A percentile compares a stretch with the other conserved stretches of the same genome.
These are phyloP conservation scores for Dendrophyllia cribrosa DNA, from an alignment of 64 coral and sea anemone genomes.

Conservation along the genomic window DNA sequence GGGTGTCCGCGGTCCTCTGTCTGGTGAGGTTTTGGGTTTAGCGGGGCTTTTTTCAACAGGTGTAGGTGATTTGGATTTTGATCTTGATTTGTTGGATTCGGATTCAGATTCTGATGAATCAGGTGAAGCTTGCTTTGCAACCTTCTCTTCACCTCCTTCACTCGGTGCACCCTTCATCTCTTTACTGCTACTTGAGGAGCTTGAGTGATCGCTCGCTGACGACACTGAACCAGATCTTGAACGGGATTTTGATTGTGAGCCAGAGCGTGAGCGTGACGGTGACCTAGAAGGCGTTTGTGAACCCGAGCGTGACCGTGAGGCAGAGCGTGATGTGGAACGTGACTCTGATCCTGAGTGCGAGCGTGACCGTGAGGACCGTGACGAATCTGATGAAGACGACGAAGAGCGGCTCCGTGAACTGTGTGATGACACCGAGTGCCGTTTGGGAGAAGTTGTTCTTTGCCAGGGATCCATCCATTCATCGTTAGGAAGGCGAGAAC, in stretches of 20 bases:
- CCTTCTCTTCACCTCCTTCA: slow-evolving; percentile 36
- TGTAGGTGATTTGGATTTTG: slow-evolving; percentile 17
- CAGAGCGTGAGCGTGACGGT: slow-evolving; percentile 70
- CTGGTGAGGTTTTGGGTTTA: slow-evolving; percentile 23
- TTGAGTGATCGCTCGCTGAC: slow-evolving; percentile 81
- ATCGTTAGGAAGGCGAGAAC: slow-evolving; percentile 81
- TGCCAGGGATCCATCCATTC: slow-evolving; percentile 92
- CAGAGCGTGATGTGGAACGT: slow-evolving; percentile 68
- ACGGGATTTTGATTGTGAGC: slow-evolving; percentile 63
- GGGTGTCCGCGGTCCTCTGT: slow-evolving; percentile 64
- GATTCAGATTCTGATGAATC: slow-evolving; percentile 63
- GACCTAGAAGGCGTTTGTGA: slow-evolving; percentile 67
- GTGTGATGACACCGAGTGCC: slow-evolving; percentile 70
- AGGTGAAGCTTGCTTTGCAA: slow-evolving; percentile 17
- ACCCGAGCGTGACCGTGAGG: slow-evolving; percentile 67
- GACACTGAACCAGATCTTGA: slow-evolving; percentile 75
- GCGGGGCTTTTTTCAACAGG: background rate
- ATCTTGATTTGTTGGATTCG: slow-evolving; percentile 68
- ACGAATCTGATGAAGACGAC: slow-evolving; percentile 87
- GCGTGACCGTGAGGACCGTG: slow-evolving; percentile 82
- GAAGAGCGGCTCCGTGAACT: slow-evolving; percentile 75
- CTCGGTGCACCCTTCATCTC: slow-evolving; percentile 4
- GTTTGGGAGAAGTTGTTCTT: slow-evolving; percentile 91
- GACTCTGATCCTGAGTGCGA: slow-evolving; percentile 82
- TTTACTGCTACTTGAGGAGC: slow-evolving; percentile 58